Conservation (phyloP, 2,113 vertebrate genomes). For the Cinclus mexicanus region DNA sequence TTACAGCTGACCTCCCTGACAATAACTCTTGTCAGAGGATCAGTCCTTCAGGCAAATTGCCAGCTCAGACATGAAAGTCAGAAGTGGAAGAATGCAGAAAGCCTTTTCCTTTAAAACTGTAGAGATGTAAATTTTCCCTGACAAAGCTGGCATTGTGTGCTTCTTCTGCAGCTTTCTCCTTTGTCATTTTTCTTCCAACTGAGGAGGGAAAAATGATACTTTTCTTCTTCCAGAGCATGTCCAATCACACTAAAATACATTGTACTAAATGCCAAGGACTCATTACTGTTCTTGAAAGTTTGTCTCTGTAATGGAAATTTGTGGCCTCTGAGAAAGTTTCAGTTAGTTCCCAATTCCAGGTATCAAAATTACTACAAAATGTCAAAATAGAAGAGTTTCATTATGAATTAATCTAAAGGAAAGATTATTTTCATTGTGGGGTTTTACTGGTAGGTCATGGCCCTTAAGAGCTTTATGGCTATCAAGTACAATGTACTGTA, state of each 20-base stretch:
- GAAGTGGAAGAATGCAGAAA: slow-evolving; percentile 12
- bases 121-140: slow-evolving; percentile 28
- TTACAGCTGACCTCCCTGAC: slow-evolving; percentile 39
- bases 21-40: slow-evolving; percentile 40
- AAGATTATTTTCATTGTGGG: slow-evolving; percentile 9
- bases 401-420: neutral
- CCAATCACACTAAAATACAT: slow-evolving; percentile 32
- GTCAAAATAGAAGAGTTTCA: neutral
- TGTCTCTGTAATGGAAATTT: slow-evolving; percentile 33
- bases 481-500: neutral
- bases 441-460: neutral
- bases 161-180: slow-evolving; percentile 18
- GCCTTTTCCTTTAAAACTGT: neutral
- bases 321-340: slow-evolving; percentile 26
- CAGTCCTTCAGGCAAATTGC: slow-evolving; percentile 8
- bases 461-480: neutral
- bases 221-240: neutral
- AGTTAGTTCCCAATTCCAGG: slow-evolving; percentile 14
- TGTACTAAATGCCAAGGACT: slow-evolving; percentile 38
- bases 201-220: neutral
- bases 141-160: neutral
- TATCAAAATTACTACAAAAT: slow-evolving; percentile 16
- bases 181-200: neutral
- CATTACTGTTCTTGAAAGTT: slow-evolving; percentile 36
- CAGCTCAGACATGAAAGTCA: slow-evolving; percentile 40